Evolutionary conservation across 2,113 vertebrate genomes (phyloP).

Genomic region (Mesitornis unicolor): DNA sequence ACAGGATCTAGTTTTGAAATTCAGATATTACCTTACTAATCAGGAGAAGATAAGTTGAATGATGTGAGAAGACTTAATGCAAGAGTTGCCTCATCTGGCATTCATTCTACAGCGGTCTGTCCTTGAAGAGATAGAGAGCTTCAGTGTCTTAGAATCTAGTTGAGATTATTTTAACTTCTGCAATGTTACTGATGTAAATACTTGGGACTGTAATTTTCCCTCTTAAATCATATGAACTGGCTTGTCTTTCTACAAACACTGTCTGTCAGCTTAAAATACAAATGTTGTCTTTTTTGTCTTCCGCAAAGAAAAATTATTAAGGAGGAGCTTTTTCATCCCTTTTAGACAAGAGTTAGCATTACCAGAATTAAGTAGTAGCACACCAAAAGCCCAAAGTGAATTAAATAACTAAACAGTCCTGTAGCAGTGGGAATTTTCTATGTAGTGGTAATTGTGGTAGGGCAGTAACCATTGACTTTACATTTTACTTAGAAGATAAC

Average conservation of each 20-base stretch:
- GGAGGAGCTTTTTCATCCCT: background rate
- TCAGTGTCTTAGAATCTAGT: background rate
- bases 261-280: background rate
- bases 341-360: background rate
- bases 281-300: background rate
- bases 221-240: background rate
- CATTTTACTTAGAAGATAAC: background rate
- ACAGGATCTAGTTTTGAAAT: constrained; percentile 98
- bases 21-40: constrained; percentile 95
- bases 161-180: background rate
- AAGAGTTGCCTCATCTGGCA: background rate
- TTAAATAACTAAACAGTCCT: background rate
- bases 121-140: background rate
- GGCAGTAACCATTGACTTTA: background rate
- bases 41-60: constrained; percentile 88
- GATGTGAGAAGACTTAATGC: background rate
- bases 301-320: background rate
- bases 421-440: background rate
- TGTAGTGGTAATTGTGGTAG: background rate
- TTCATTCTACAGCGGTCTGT: background rate
- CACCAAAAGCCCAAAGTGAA: background rate
- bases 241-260: background rate
- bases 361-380: background rate
- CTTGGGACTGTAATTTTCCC: too few species aligned
- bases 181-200: background rate